These are phyloP conservation scores for Mormyrops boulengeri DNA, from an alignment of 2,797 vertebrate genomes.

Conservation along the genomic window DNA sequence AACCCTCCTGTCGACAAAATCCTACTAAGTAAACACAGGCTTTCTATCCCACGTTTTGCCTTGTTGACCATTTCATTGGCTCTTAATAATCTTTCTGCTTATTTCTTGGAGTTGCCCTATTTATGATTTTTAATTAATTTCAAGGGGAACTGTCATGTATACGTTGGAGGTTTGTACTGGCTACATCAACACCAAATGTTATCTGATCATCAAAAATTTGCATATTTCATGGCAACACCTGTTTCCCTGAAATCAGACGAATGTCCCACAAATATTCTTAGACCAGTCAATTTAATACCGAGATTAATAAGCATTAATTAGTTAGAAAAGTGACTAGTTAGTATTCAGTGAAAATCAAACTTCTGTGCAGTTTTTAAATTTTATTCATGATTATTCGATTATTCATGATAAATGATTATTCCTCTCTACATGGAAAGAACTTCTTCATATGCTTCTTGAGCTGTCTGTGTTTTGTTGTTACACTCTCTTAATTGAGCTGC, in stretches of 20 bases:
- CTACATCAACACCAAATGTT: background rate
- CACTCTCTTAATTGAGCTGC: background rate
- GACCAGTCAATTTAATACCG: background rate
- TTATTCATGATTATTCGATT: background rate
- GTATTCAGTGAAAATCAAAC: background rate
- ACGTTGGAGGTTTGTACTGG: background rate
- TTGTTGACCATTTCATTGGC: background rate
- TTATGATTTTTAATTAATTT: background rate
- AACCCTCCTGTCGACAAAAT: background rate
- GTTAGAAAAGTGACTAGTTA: background rate
- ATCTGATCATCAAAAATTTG: background rate
- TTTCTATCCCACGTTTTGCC: background rate
- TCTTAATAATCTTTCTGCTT: background rate
- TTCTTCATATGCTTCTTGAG: background rate
- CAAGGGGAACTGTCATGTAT: background rate
- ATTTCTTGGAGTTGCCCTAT: background rate
- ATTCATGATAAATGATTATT: background rate
- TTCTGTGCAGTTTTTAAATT: background rate
- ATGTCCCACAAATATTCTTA: background rate
- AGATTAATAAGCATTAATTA: background rate
- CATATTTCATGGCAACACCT: background rate
- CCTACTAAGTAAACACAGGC: background rate
- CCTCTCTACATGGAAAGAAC: background rate
- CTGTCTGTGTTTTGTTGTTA: background rate
- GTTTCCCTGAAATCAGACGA: background rate